Percentiles rank a stretch among this genome's conserved stretches.
phyloP scores from a whole-genome alignment of 1,140 invertebrate genomes.

The Eciton burchellii region DNA sequence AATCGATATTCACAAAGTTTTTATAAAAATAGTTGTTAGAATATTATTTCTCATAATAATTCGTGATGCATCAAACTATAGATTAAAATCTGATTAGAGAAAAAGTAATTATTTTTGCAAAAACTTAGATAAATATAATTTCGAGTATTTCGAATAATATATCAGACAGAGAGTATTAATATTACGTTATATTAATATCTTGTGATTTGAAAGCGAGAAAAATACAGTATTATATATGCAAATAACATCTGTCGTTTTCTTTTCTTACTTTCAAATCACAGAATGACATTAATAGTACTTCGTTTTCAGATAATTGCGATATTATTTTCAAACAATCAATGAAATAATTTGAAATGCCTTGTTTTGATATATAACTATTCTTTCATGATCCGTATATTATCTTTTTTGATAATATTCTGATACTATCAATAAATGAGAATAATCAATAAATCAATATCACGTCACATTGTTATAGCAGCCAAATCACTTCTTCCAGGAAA shows the following conservation, averaged over 20 bases:
- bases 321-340: slow-evolving; percentile 29
- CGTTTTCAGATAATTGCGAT: slow-evolving; percentile 27
- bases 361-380: slow-evolving; percentile 22
- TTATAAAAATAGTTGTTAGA: background rate
- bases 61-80: background rate
- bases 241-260: slow-evolving; percentile 21
- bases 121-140: slow-evolving; percentile 5
- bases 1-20: slow-evolving; percentile 19
- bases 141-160: slow-evolving; percentile 5
- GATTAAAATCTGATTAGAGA: background rate
- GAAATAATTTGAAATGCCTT: too few species aligned
- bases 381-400: background rate
- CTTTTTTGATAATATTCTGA: slow-evolving; percentile 45
- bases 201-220: background rate
- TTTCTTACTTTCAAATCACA: slow-evolving; percentile 21
- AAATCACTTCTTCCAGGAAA: slow-evolving; percentile 52
- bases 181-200: slow-evolving; percentile 14
- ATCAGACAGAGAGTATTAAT: slow-evolving; percentile 7
- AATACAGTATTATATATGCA: slow-evolving; percentile 4
- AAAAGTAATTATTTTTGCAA: background rate
- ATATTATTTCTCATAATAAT: background rate
- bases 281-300: slow-evolving; percentile 6
- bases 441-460: slow-evolving; percentile 55
- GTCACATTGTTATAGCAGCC: slow-evolving; percentile 57
- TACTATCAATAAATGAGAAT: slow-evolving; percentile 57